Conservation (phyloP, 2,797 vertebrate species). For the Lindbergichthys nudifrons region DNA sequence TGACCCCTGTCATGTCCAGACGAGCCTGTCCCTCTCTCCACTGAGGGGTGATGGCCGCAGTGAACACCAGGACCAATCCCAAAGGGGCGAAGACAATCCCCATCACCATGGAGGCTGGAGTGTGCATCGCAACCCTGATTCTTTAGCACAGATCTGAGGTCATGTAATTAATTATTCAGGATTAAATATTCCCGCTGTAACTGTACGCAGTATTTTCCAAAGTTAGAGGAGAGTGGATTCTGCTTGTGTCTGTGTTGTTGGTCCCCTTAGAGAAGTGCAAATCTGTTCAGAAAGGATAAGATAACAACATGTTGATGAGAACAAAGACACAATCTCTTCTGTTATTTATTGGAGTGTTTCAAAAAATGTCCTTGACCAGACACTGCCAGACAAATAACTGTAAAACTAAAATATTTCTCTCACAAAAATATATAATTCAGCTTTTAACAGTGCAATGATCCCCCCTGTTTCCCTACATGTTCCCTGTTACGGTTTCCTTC, state of each 20-base stretch:
- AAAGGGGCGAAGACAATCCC: constrained; percentile 86
- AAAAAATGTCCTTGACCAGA: constrained; percentile 1
- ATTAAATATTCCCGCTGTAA: not conserved
- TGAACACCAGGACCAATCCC: constrained; percentile 86
- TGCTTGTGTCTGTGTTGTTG: not conserved
- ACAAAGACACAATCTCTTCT: not conserved
- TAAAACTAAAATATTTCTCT: not conserved
- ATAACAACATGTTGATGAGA: not conserved
- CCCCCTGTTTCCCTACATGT: too few relatives aligned
- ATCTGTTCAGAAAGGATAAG: constrained; percentile 12
- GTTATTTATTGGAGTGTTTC: constrained; percentile 3
- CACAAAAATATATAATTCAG: not conserved
- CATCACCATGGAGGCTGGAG: constrained; percentile 85
- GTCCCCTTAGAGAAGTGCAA: not conserved
- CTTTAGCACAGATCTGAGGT: not conserved
- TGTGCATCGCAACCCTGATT: constrained; percentile 76
- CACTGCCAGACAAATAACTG: not conserved
- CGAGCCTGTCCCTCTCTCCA: constrained; percentile 84
- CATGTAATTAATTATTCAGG: not conserved
- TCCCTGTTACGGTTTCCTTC: too few relatives aligned
- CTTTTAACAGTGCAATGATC: not conserved
- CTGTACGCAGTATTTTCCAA: constrained; percentile 12
- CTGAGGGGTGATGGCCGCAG: constrained; percentile 87
- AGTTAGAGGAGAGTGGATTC: not conserved
- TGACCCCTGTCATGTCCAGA: constrained; percentile 63